phyloP scores from a whole-genome alignment of 2,888 invertebrate species.

The Ganaspis brasiliensis region DNA sequence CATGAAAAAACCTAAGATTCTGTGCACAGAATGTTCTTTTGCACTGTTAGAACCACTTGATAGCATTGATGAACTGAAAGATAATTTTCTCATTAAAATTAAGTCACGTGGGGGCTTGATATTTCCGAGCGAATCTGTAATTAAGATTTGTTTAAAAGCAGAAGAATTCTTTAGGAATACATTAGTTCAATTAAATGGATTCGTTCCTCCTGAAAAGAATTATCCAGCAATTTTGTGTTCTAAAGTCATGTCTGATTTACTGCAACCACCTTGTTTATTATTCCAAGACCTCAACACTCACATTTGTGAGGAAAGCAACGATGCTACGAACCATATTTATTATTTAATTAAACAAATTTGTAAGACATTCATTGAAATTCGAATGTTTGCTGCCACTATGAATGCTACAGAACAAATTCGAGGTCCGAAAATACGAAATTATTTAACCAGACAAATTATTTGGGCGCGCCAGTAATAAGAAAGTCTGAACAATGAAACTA shows the following conservation, averaged over 20 bases:
- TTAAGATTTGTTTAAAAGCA: slow-evolving; percentile 46
- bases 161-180: slow-evolving; percentile 31
- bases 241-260: slow-evolving; percentile 49
- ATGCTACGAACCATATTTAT: slow-evolving; percentile 43
- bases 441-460: slow-evolving; percentile 44
- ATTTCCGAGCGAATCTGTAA: slow-evolving; percentile 55
- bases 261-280: slow-evolving; percentile 48
- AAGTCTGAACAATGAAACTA: too few species aligned
- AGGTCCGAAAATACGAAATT: slow-evolving; percentile 42
- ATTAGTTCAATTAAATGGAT: not conserved
- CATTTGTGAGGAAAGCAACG: slow-evolving; percentile 45
- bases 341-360: slow-evolving; percentile 45
- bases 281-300: slow-evolving; percentile 50
- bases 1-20: slow-evolving; percentile 37
- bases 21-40: slow-evolving; percentile 48
- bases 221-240: slow-evolving; percentile 49
- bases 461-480: slow-evolving; percentile 46
- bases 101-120: slow-evolving; percentile 49
- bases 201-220: slow-evolving; percentile 44
- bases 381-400: slow-evolving; percentile 47
- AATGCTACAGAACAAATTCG: not conserved
- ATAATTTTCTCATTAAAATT: slow-evolving; percentile 29
- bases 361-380: slow-evolving; percentile 37
- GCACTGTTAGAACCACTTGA: slow-evolving; percentile 41
- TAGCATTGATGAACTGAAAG: not conserved